Evolutionary conservation across 1,140 invertebrate species (phyloP), one percentile per base, ranked within the genome.

Genomic region (Latrodectus geometricus): DNA sequence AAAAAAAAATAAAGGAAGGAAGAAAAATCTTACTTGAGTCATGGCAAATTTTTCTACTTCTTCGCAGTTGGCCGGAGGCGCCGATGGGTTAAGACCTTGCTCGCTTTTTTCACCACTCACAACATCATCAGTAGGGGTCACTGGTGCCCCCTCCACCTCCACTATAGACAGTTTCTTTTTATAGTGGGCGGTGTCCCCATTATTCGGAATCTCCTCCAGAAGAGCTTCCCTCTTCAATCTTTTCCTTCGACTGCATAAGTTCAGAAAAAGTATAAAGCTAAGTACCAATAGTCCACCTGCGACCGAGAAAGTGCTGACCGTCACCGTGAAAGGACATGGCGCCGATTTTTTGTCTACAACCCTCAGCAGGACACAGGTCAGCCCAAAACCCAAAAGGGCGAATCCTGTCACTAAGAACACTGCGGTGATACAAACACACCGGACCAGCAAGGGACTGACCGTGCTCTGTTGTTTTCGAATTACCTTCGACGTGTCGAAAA

Each of bases 361-460:
- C 14, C 48, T 54, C 35, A 73, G 21, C 5, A 82, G 14, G 15
- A 76, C 74, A 48, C 82, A 84, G 9, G 82, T 76, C 0, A 76
- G 52, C 21, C 82, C 82, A 2, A 84, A 54, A 9, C 56, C 82
- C 9, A 84, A 73, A 8, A 84, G 72, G n/a, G 35, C 82, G 61
- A 52, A 69, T 12, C 70, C 82, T 14, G 73, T 76, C 15, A 56
- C 61, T 20, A 84, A 48, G 48, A 75, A 76, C 11, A 72, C 50
- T 9, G 73, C 48, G 0, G 82, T 76, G 35, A 84, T 56, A 35
- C 82, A 84, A n/a, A 84, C 35, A 20, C 72, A 76, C 20, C 82
- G 72, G 35, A 84, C 82, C 48, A 84, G n/a, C n/a, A 61, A 68
- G 11, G 82, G 54, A 15, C 82, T 84, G 35, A 84, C 50, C 8